A percentile compares a stretch with the other conserved stretches of the same genome.
phyloP scores from a whole-genome alignment of 2,888 invertebrate species.

The Hyposoter dolosus region DNA sequence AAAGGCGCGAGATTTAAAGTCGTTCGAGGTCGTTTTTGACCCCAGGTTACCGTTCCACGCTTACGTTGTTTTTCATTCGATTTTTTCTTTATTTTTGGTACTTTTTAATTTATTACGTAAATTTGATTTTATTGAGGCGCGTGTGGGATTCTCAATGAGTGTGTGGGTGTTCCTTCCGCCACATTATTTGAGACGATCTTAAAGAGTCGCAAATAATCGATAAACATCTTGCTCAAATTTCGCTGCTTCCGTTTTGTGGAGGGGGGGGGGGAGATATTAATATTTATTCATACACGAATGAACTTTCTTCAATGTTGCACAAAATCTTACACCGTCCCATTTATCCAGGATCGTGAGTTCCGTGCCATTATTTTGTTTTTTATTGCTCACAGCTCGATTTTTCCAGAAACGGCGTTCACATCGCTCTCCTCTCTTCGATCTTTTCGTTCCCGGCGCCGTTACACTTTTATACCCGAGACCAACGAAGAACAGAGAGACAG shows the following conservation, averaged over 20 bases:
- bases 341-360: slow-evolving; percentile 39
- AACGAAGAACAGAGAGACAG: background rate
- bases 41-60: too few relatives aligned
- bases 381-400: slow-evolving; percentile 7
- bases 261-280: too few relatives aligned
- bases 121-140: background rate
- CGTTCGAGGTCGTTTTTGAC: too few relatives aligned
- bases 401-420: background rate
- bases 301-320: slow-evolving; percentile 58
- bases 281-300: background rate
- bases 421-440: slow-evolving; percentile 24
- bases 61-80: background rate
- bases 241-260: too few relatives aligned
- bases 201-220: background rate
- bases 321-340: slow-evolving; percentile 19
- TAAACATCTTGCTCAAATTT: background rate
- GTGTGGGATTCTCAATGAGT: slow-evolving; percentile 26
- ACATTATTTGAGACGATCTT: slow-evolving; percentile 4
- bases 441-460: slow-evolving; percentile 6
- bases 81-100: background rate
- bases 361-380: background rate
- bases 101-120: background rate
- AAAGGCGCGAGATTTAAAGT: too few relatives aligned
- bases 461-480: background rate
- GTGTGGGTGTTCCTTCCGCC: slow-evolving; percentile 44